Percentiles rank a stretch among this genome's conserved stretches.
Evolutionary conservation across 2,797 vertebrate species (phyloP).

Genomic region (Rhincodon typus): DNA sequence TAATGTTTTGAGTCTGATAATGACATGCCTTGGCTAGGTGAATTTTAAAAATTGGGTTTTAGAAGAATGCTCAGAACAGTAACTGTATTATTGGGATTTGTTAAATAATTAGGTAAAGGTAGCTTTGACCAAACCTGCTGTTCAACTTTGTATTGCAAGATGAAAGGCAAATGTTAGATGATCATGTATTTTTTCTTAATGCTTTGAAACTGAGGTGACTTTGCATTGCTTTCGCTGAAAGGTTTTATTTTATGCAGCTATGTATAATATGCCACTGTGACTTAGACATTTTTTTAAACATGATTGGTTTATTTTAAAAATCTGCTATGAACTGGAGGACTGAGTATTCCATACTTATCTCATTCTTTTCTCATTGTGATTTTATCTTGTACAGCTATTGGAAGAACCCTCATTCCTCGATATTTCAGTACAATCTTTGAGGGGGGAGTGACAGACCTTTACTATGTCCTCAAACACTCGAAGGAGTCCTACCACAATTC

Average conservation of each 20-base stretch:
- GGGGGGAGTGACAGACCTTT: slow-evolving; percentile 93
- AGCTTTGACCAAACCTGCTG: too few relatives aligned
- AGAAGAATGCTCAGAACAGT: neutral
- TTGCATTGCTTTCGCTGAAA: neutral
- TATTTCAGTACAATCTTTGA: slow-evolving; percentile 99
- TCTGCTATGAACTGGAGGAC: neutral
- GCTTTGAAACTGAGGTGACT: neutral
- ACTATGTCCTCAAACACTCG: slow-evolving; percentile 97
- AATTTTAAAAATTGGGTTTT: neutral
- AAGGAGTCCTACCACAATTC: slow-evolving; percentile 99
- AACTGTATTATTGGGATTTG: neutral
- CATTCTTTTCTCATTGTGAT: slow-evolving; percentile 22
- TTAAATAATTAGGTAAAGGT: too few relatives aligned
- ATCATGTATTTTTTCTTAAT: neutral
- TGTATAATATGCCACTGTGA: neutral
- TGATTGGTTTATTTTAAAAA: neutral
- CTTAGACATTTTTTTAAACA: neutral
- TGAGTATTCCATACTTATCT: neutral
- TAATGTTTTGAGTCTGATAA: too few relatives aligned
- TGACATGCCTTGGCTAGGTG: too few relatives aligned
- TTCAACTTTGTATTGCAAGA: neutral
- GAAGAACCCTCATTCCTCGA: slow-evolving; percentile 94
- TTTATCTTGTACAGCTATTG: slow-evolving; percentile 71
- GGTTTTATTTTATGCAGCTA: neutral
- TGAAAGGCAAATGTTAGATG: neutral